A percentile compares a stretch with the other conserved stretches of the same genome.
Conservation (phyloP, 2,888 invertebrate species). For the Azorinus chamasolen region DNA sequence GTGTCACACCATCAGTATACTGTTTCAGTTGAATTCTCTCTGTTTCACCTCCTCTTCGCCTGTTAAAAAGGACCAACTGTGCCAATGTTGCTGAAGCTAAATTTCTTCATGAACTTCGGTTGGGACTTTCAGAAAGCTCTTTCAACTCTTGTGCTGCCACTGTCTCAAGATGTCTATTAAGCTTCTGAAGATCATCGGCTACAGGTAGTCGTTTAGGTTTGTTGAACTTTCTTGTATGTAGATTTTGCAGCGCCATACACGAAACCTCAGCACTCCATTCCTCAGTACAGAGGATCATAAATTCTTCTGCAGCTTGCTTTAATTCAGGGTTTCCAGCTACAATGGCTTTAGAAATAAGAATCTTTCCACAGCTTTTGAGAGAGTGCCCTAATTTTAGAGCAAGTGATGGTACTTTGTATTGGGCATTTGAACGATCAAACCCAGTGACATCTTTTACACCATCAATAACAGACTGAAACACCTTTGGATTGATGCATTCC, state of each 20-base stretch:
- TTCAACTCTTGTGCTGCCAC: conserved; percentile 5
- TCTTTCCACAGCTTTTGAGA: conserved; percentile 16
- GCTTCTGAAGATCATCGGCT: conserved; percentile 24
- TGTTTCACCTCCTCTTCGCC: conserved; percentile 25
- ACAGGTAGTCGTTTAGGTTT: conserved; percentile 23
- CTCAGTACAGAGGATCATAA: conserved; percentile 17
- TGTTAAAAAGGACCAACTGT: conserved; percentile 37
- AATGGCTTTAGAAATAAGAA: conserved; percentile 1
- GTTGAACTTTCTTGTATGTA: conserved; percentile 14
- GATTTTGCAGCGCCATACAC: conserved; percentile 12
- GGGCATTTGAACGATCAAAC: conserved; percentile 7
- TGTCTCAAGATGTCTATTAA: conserved; percentile 8
- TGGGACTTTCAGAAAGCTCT: conserved; percentile 4
- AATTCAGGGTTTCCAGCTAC: background rate
- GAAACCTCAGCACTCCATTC: conserved; percentile 30
- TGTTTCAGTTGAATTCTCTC: conserved; percentile 30
- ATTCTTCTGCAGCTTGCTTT: background rate
- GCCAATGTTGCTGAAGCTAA: conserved; percentile 15
- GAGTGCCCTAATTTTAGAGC: conserved; percentile 29
- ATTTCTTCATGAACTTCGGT: conserved; percentile 9
- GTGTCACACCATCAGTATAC: conserved; percentile 19
- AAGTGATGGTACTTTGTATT: conserved; percentile 16
- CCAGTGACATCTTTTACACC: conserved; percentile 15
- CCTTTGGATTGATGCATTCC: conserved; percentile 16
- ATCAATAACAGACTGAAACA: conserved; percentile 1